Evolutionary conservation across 2,888 invertebrate genomes (phyloP).

Genomic region (Drosophila monieri): DNA sequence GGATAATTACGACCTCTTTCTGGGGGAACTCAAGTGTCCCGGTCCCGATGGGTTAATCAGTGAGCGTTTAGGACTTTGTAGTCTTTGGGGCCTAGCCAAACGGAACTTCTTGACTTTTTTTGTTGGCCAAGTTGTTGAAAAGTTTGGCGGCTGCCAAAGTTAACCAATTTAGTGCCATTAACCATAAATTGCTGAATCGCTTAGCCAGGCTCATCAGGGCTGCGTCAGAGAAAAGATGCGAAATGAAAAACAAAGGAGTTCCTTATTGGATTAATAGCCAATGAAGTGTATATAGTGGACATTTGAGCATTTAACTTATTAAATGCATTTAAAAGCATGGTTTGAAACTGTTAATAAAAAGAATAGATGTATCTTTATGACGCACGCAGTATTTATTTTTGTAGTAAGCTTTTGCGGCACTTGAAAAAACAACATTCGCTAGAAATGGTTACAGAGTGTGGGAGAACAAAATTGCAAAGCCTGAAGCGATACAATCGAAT

Average conservation of each 20-base stretch:
- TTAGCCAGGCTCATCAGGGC: conserved; percentile 14
- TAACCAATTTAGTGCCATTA: conserved; percentile 70
- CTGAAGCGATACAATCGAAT: conserved; percentile 29
- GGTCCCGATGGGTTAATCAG: conserved; percentile 71
- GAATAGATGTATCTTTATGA: too few relatives aligned
- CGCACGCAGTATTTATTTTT: conserved; percentile 15
- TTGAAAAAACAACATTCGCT: conserved; percentile 19
- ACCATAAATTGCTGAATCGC: conserved; percentile 58
- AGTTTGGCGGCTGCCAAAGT: conserved; percentile 65
- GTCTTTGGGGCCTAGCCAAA: conserved; percentile 51
- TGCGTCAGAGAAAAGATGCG: background rate
- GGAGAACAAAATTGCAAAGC: conserved; percentile 4
- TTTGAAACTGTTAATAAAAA: background rate
- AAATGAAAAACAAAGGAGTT: background rate
- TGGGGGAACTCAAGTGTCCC: conserved; percentile 4
- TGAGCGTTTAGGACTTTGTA: conserved; percentile 54
- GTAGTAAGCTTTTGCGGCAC: conserved; percentile 16
- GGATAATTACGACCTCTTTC: conserved; percentile 60
- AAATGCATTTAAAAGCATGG: conserved; percentile 8
- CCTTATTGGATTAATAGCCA: background rate
- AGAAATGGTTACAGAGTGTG: background rate
- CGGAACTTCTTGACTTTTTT: conserved; percentile 28
- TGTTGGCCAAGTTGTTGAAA: conserved; percentile 43
- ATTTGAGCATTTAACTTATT: too few relatives aligned
- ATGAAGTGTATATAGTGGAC: background rate